Evolutionary conservation across 2,797 vertebrate genomes (phyloP).

Genomic region (Gallirallus australis): DNA sequence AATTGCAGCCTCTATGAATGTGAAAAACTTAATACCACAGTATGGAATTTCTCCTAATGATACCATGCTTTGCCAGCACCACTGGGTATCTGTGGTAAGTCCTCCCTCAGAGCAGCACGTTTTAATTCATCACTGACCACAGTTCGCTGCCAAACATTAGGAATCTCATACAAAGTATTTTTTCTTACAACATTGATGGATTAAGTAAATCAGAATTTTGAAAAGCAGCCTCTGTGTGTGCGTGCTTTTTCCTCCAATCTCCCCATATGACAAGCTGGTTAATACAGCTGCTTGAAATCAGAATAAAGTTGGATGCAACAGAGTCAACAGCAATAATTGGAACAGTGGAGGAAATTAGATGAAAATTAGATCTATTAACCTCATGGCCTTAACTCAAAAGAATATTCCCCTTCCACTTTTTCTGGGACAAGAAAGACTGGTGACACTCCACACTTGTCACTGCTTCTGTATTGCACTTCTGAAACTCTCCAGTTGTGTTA

Average conservation of each 20-base stretch:
- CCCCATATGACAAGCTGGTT: neutral
- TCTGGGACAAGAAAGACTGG: neutral
- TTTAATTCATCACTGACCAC: neutral
- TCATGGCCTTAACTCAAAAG: neutral
- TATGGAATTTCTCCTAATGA: neutral
- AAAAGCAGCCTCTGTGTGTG: neutral
- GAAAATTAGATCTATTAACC: neutral
- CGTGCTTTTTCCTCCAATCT: neutral
- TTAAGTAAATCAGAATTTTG: neutral
- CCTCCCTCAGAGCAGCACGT: neutral
- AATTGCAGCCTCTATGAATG: neutral
- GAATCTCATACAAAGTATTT: neutral
- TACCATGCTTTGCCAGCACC: neutral
- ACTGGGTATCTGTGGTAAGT: accelerated
- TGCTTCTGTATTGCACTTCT: neutral
- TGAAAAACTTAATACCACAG: neutral
- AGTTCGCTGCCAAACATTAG: neutral
- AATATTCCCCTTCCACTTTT: neutral
- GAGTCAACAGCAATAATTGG: neutral
- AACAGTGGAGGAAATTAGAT: neutral
- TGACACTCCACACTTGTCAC: neutral
- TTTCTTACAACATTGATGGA: neutral
- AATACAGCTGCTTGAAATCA: neutral
- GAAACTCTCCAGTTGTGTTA: neutral
- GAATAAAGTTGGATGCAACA: neutral